Evolutionary conservation across 2,113 vertebrate genomes (phyloP), one percentile per base, ranked within the genome.

Genomic region (Pogonocichla stellata): DNA sequence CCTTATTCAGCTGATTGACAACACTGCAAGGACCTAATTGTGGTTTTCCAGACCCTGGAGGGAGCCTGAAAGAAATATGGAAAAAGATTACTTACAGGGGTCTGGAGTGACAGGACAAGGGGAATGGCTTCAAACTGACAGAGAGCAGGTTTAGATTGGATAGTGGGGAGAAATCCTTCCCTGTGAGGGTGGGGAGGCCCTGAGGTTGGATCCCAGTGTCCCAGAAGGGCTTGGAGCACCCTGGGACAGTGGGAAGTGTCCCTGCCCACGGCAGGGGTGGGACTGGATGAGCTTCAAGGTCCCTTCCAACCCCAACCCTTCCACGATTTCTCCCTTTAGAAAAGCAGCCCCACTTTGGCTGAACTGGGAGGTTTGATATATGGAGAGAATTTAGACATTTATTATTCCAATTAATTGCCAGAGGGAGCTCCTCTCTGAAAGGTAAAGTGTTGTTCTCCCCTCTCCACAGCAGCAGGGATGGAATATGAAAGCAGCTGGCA

Each of bases 201-300:
- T 72, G 66, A 43, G 26, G 0, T 19, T 33, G 38, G 38, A 40
- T 40, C 38, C 38, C 0, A 81, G 12, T 53, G 60, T 0, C 60
- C 53, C 2, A 81, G 60, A 42, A 1, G 48, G 24, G 29, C 31
- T 65, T 6, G 58, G 36, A 51, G 60, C 60, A 81, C 0, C 43
- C 51, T 73, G 77, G 51, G 26, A 11, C 1, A 6, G 51, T 28
- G 51, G 67, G 1, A 72, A 20, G 9, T 36, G 75, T 50, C 58
- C 48, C 40, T 71, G 16, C 16, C 28, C 28, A 5, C 17, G 48
- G n/a, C 48, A 79, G 48, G 25, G 22, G 18, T 28, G 43, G 15
- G 0, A 51, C 10, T 8, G 70, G 45, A 6, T 51, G 45, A 3
- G 5, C 12, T 81, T 66, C 15, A 4, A 38, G 5, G 5, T 51